Evolutionary conservation across 1,140 invertebrate genomes (phyloP).

Genomic region (Limonius californicus): DNA sequence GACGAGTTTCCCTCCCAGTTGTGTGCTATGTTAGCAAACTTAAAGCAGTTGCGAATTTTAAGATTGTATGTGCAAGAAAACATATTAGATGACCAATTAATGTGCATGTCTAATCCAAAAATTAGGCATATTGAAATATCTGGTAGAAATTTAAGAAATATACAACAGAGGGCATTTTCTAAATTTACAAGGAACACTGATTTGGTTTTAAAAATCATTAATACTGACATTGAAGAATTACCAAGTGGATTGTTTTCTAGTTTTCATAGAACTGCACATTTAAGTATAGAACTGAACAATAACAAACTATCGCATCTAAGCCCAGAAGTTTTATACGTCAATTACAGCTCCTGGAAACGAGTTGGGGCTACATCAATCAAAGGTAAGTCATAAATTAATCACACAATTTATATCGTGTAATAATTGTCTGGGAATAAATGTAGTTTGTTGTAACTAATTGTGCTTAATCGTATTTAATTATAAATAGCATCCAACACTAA

Average conservation of each 20-base stretch:
- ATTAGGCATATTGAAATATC: conserved; percentile 75
- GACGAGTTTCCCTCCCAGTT: conserved; percentile 59
- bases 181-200: conserved; percentile 61
- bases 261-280: conserved; percentile 70
- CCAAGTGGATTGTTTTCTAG: conserved; percentile 73
- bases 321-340: conserved; percentile 79
- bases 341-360: conserved; percentile 76
- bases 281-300: conserved; percentile 76
- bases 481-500: no score
- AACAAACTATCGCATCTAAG: conserved; percentile 76
- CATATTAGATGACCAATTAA: conserved; percentile 64
- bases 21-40: conserved; percentile 55
- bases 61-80: conserved; percentile 64
- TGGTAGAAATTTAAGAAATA: conserved; percentile 63
- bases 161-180: conserved; percentile 68
- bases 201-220: conserved; percentile 68
- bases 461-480: no score
- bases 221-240: conserved; percentile 69
- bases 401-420: no score
- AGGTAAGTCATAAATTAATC: conserved; percentile 52
- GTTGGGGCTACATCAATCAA: conserved; percentile 75
- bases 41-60: conserved; percentile 50
- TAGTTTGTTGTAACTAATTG: no score
- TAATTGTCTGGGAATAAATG: no score
- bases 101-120: conserved; percentile 68